Evolutionary conservation across 2,797 vertebrate species (phyloP).

Genomic region (Propithecus perrieri): DNA sequence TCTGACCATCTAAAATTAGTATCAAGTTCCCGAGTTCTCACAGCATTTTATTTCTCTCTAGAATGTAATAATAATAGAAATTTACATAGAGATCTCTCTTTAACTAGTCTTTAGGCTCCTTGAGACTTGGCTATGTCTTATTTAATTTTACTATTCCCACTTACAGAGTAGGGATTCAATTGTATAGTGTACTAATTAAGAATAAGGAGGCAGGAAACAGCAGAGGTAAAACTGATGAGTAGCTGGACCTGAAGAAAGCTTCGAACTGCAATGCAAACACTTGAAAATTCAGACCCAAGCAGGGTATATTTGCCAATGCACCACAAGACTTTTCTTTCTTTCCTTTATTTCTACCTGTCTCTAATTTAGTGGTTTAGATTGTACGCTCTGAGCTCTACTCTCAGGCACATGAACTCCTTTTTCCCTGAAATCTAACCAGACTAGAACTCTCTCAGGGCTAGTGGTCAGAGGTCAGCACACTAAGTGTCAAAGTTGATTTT

Average conservation of each 20-base stretch:
- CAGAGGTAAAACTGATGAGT: background rate
- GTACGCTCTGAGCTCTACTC: background rate
- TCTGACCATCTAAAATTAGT: background rate
- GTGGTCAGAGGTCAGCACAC: background rate
- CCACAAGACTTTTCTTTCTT: background rate
- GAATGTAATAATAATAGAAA: background rate
- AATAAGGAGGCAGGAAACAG: background rate
- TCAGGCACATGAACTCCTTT: background rate
- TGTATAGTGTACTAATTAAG: slow-evolving; percentile 1
- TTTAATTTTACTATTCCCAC: slow-evolving; percentile 34
- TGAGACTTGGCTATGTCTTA: background rate
- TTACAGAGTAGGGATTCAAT: background rate
- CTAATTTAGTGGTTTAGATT: background rate
- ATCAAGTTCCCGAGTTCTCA: background rate
- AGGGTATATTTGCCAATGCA: background rate
- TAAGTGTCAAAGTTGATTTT: background rate
- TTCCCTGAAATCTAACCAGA: background rate
- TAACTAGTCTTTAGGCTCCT: background rate
- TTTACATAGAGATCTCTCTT: background rate
- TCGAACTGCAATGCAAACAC: background rate
- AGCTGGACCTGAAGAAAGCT: background rate
- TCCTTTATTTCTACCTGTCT: background rate
- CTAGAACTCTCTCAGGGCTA: background rate
- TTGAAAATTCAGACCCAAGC: background rate
- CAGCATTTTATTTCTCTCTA: slow-evolving; percentile 10